A percentile compares a stretch with the other conserved stretches of the same genome.
phyloP scores from a whole-genome alignment of 2,797 vertebrate genomes.

The Taenioides sp. region DNA sequence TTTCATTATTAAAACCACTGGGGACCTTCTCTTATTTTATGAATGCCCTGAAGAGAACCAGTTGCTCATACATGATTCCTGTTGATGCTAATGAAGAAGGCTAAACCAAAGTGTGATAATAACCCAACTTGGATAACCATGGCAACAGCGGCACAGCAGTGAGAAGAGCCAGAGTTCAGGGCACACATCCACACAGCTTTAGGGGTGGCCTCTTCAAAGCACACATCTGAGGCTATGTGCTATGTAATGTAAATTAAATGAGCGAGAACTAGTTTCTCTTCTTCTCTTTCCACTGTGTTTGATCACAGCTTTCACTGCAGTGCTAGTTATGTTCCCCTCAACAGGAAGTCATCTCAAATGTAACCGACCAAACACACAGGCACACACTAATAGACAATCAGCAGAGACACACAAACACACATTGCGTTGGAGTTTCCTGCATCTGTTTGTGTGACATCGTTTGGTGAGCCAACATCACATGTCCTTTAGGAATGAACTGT shows the following conservation, averaged over 20 bases:
- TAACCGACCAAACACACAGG: conserved; percentile 5
- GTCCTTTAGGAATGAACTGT: conserved; percentile 50
- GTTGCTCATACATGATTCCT: background rate
- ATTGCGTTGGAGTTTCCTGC: conserved; percentile 1
- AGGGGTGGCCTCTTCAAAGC: conserved; percentile 49
- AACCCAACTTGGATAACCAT: conserved; percentile 53
- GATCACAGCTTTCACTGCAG: conserved; percentile 49
- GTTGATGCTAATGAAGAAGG: conserved; percentile 10
- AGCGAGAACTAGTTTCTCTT: conserved; percentile 21
- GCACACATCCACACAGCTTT: conserved; percentile 22
- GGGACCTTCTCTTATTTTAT: too few relatives aligned
- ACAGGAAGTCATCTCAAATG: conserved; percentile 18
- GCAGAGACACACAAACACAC: conserved; percentile 5
- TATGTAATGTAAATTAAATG: conserved; percentile 52
- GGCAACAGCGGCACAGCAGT: conserved; percentile 56
- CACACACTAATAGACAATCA: background rate
- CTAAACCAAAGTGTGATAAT: conserved; percentile 26
- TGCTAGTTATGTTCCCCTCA: conserved; percentile 1
- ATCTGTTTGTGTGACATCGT: conserved; percentile 13
- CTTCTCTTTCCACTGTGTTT: conserved; percentile 32
- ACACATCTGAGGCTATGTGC: conserved; percentile 39
- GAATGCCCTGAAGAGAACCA: too few relatives aligned
- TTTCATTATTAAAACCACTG: too few relatives aligned
- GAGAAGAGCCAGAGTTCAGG: conserved; percentile 19
- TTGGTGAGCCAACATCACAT: conserved; percentile 38